Base-by-base conservation (phyloP, 1,140 invertebrate species). In the Whitmania pigra region DNA sequence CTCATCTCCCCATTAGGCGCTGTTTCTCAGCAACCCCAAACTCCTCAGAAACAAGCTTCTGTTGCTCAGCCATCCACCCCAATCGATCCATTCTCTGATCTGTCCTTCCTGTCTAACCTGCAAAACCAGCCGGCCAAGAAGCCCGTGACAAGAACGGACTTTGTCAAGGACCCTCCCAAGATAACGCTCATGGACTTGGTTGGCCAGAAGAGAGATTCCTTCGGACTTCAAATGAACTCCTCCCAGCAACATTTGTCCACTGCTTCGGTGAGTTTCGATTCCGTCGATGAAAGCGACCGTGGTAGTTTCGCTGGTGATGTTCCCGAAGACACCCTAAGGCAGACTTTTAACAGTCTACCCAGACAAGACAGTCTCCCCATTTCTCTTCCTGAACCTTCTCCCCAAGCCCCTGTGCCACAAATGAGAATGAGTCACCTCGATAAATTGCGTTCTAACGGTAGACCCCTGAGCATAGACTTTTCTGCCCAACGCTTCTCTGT, bases 101-200 rank as follows among this genome's bases (percentile, higher is more conserved):
- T 68, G 22, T 29, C 67, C 67, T n/a, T 68, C 22, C 22, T 68
- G 18, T 9, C 5, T n/a, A 49, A 49, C 43, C 13, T 49, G 43
- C n/a, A n/a, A n/a, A n/a, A 5, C n/a, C 29, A 25, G n/a, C 67
- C n/a, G 31, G 29, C 67, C 20, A 40, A 40, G 27, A 25, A 36
- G 27, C 29, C 29, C 9, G 67, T 40, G 25, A 68, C 29, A 17
- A 68, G 67, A 40, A 40, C n/a, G 67, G 67, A 68, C 67, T 68
- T 68, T 40, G 29, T 68, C 22, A 68, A 68, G 67, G 67, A 68
- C 29, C 22, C 67, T 6, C 67, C 67, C 15, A 68, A 68, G 18
- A 29, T n/a, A 4, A 29, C 67, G 29, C 67, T 68, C 29, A 29
- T 68, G 29, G 67, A 68, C 27, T n/a, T 68, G 29, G 40, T 29